Evolutionary conservation across 2,888 invertebrate genomes (phyloP).

Genomic region (Chymomyza fuscimana): DNA sequence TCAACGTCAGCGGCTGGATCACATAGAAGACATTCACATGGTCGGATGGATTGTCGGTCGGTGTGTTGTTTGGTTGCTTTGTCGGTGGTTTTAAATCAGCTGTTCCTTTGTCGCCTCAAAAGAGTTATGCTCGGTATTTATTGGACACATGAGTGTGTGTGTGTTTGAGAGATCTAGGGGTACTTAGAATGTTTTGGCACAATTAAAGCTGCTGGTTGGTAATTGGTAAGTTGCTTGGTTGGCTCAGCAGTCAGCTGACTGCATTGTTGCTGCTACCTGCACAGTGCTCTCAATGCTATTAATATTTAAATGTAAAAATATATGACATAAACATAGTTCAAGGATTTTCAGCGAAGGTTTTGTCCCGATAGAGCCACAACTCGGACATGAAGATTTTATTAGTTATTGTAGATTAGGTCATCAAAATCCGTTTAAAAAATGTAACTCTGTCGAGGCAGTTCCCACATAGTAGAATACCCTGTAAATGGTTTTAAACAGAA

Average conservation of each 20-base stretch:
- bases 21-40: neutral
- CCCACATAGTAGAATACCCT: too few relatives aligned
- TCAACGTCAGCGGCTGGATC: conserved; percentile 57
- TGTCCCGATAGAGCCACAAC: too few relatives aligned
- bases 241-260: conserved; percentile 35
- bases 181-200: conserved; percentile 65
- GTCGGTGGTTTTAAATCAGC: conserved; percentile 8
- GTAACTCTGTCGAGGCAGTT: too few relatives aligned
- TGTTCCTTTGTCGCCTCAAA: conserved; percentile 45
- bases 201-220: conserved; percentile 61
- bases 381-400: too few relatives aligned
- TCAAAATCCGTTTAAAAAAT: too few relatives aligned
- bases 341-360: too few relatives aligned
- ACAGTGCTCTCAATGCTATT: conserved; percentile 30
- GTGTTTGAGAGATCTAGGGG: conserved; percentile 52
- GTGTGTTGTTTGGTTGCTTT: conserved; percentile 9
- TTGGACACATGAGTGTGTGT: conserved; percentile 13
- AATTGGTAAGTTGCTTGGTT: conserved; percentile 8
- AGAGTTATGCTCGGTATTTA: conserved; percentile 29
- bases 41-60: neutral
- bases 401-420: too few relatives aligned
- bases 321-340: too few relatives aligned
- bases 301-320: neutral
- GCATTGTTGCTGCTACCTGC: conserved; percentile 9
- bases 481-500: too few relatives aligned